Percentiles rank a stretch among this genome's conserved stretches.
Evolutionary conservation across 64 coral and sea anemone genomes (phyloP).

Genomic region (Catalaphyllia jardinei): DNA sequence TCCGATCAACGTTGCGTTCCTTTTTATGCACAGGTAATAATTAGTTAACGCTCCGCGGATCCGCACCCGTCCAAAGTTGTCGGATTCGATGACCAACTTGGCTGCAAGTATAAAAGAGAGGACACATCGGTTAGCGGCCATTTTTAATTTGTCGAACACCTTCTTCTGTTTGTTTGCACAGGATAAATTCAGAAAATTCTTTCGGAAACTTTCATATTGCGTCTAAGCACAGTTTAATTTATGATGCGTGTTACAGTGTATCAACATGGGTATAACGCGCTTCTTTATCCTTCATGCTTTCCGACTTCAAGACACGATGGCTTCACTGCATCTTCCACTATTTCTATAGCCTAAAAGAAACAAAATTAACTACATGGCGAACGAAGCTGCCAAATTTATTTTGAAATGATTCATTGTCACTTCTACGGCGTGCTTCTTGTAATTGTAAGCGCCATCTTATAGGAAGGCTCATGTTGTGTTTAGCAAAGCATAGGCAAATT

Average conservation of each 20-base stretch:
- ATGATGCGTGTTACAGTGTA: conserved; percentile 32
- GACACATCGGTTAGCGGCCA: conserved; percentile 24
- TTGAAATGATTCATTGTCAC: not conserved
- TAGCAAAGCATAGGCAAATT: not conserved
- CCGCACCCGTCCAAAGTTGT: conserved; percentile 88
- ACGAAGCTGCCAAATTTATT: not conserved
- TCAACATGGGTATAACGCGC: conserved; percentile 9
- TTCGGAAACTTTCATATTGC: conserved; percentile 70
- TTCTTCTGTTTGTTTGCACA: conserved; percentile 57
- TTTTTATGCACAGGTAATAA: conserved; percentile 85
- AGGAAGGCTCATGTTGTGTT: not conserved
- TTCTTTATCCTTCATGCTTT: not conserved
- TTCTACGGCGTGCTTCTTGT: not conserved
- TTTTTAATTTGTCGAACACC: conserved; percentile 22
- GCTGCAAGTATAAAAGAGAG: conserved; percentile 63
- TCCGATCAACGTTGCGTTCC: conserved; percentile 68
- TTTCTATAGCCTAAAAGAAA: not conserved
- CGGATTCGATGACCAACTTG: conserved; percentile 89
- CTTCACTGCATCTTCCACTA: not conserved
- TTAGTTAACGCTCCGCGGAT: conserved; percentile 71
- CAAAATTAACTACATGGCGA: not conserved
- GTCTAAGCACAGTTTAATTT: conserved; percentile 75
- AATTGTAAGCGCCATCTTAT: not conserved
- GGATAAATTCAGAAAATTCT: conserved; percentile 74
- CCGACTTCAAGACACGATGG: not conserved